These are phyloP conservation scores for Gymnothorax reevesii DNA, from an alignment of 2,797 vertebrate genomes.

Conservation along the genomic window DNA sequence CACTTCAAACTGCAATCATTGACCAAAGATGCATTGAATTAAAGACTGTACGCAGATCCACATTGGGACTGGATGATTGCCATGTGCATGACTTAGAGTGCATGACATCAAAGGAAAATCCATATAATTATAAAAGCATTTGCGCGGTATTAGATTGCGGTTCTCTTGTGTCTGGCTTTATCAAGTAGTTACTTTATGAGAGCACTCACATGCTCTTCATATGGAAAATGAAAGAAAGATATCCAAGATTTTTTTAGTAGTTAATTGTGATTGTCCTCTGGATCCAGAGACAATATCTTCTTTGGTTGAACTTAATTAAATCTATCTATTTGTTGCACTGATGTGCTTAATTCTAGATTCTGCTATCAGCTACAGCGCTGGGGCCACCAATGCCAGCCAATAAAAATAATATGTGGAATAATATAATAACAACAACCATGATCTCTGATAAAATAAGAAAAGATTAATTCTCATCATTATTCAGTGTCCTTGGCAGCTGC, in stretches of 20 bases:
- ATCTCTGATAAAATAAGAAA: background rate
- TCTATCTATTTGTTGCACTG: background rate
- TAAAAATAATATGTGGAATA: background rate
- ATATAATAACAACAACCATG: background rate
- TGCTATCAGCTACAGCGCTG: background rate
- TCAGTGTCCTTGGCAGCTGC: background rate
- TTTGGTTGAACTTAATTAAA: background rate
- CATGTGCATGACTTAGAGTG: background rate
- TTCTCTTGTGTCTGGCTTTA: conserved; percentile 8
- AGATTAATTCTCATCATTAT: conserved; percentile 9
- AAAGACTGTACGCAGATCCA: background rate
- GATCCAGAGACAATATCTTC: too few relatives aligned
- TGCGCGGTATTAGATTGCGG: background rate
- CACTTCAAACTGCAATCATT: background rate
- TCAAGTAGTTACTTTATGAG: background rate
- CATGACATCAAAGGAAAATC: background rate
- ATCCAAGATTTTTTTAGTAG: too few relatives aligned
- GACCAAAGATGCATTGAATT: background rate
- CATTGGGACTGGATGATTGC: background rate
- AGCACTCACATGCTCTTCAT: background rate
- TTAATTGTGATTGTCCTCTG: too few relatives aligned
- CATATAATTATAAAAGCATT: too few relatives aligned
- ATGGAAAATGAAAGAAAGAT: background rate
- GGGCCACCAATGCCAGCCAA: background rate
- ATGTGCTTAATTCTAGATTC: background rate